Percentiles rank a stretch among this genome's conserved stretches.
Conservation (phyloP, 2,888 invertebrate genomes). For the Diogma glabrata region DNA sequence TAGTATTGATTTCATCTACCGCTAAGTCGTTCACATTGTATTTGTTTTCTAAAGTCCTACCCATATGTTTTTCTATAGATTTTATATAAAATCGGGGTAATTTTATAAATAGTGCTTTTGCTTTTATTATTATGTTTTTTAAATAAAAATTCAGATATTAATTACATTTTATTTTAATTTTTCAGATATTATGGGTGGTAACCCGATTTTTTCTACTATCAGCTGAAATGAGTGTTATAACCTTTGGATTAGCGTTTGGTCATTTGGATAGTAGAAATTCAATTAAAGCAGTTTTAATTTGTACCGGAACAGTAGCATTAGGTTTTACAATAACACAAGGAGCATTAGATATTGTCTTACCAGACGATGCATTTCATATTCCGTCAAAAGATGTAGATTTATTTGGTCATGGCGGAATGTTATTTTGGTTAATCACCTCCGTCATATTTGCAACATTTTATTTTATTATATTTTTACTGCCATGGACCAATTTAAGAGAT, state of each 20-base stretch:
- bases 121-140: no score
- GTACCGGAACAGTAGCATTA: conserved; percentile 4
- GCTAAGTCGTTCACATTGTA: no score
- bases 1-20: no score
- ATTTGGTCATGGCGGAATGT: conserved; percentile 9
- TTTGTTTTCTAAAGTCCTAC: no score
- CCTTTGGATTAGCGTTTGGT: conserved; percentile 6
- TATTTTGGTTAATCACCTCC: conserved; percentile 1
- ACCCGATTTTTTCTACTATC: conserved; percentile 4
- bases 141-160: no score
- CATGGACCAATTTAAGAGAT: conserved; percentile 8
- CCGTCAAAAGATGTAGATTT: conserved; percentile 10
- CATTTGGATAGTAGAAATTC: conserved; percentile 9
- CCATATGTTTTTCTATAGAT: no score
- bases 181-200: conserved; percentile 7
- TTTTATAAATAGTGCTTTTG: no score
- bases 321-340: conserved; percentile 7
- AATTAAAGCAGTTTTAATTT: conserved; percentile 6
- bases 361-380: conserved; percentile 9
- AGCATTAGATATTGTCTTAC: conserved; percentile 7
- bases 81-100: no score
- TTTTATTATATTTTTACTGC: conserved; percentile 7
- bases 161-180: neutral
- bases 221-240: conserved; percentile 9
- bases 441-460: conserved; percentile 1